Evolutionary conservation across 2,113 vertebrate genomes (phyloP), one percentile per base, ranked within the genome.

Genomic region (Dipodomys stephensi): DNA sequence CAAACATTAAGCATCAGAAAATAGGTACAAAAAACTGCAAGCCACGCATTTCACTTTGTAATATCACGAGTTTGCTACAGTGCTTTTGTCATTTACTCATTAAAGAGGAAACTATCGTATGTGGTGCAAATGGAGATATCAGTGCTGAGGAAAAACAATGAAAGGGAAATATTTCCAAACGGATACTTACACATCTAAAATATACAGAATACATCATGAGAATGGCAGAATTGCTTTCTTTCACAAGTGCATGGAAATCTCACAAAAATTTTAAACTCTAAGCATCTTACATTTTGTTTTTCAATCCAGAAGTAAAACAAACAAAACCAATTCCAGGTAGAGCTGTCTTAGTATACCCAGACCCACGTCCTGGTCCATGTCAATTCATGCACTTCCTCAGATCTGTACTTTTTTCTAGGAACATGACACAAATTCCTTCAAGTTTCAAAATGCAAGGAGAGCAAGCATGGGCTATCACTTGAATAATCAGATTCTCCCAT

Each of bases 201-300:
- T 72, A 73, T 32, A 67, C 15, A 15, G 44, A 13, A 7, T 35
- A 65, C 28, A 64, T 44, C 69, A 23, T 64, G n/a, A 67, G 86
- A 91, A 39, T 39, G 7, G 49, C 6, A 7, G 32, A 35, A 68
- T n/a, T n/a, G 12, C 25, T 87, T 76, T 89, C 22, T 68, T 87
- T 53, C 74, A 68, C 44, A 69, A 11, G 53, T 64, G 44, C 93
- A 79, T 72, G 87, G 72, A 57, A 32, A 28, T 78, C 81, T 44
- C 81, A 71, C 62, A 92, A 81, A 80, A 16, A 83, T 77, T 83
- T 94, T 91, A 76, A 87, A 85, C 19, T 62, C 10, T 44, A 20
- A 81, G 22, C 7, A 4, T 5, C 22, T 27, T 65, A 53, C n/a
- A 79, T 15, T 72, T 2, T 53, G 23, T 32, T 77, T 73, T 35